Evolutionary conservation across 30 jellyfish, hydroid and myxozoan genomes (phyloP), one percentile per base, ranked within the genome.

Genomic region (Pelagia noctiluca): DNA sequence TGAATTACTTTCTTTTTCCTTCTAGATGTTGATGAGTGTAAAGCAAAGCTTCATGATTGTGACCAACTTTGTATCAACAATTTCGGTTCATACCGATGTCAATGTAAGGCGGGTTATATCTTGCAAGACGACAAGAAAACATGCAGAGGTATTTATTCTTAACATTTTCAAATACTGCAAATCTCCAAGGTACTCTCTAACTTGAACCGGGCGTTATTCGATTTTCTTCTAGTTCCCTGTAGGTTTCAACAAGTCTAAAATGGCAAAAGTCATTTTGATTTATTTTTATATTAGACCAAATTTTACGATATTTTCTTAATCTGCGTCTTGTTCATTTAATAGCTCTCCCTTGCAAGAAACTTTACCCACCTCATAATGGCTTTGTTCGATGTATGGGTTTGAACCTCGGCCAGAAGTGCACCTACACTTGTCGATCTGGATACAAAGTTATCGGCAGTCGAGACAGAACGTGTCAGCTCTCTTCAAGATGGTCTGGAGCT

Each of bases 1-100:
- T 21, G 0, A 23, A 24, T 18, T 23, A 11, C 21, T 22, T 53
- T 50, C 29, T 16, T 47, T 82, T 22, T 61, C 21, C 34, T 23
- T 66, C 28, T 42, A 88, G 96, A 88, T 63, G 25, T 78, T 2
- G 84, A 88, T 34, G 96, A 88, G 67, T 88, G 96, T 72, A 64
- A 53, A 21, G 23, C 18, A 1, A 74, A 61, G 2, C 62, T 50
- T 0, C 88, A 88, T 47, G 64, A 53, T 10, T 88, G 96, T 63
- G 86, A 78, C 24, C 96, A 88, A 3, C 53, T 28, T 1, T 88
- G 96, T 78, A 25, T 68, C 70, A 88, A 88, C 47, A 48, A 35
- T 34, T 42, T 61, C 61, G 96, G 96, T 16, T 69, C 92, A 33
- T 88, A 67, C 88, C 69, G 80, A 47, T 88, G 96, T 76, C 70